Evolutionary conservation across 2,113 vertebrate genomes (phyloP).

Genomic region (Tetrao urogallus): DNA sequence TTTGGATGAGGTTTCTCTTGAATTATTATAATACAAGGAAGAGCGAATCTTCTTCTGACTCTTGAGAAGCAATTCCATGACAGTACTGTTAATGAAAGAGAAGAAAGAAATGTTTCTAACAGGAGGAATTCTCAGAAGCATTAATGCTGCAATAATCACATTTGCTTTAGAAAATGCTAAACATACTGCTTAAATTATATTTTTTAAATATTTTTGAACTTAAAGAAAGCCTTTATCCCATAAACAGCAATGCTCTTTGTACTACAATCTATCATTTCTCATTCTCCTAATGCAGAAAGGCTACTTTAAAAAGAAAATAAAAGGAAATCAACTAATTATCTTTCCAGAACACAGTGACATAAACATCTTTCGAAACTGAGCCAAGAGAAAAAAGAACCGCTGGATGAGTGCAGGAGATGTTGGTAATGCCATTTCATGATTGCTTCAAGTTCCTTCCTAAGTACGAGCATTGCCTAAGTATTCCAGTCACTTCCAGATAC

Average conservation of each 20-base stretch:
- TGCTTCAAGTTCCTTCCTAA: background rate
- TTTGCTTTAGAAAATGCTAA: background rate
- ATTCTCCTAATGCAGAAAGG: background rate
- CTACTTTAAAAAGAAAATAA: background rate
- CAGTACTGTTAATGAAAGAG: background rate
- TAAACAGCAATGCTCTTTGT: background rate
- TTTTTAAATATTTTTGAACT: background rate
- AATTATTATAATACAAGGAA: constrained; percentile 52
- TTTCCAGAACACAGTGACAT: background rate
- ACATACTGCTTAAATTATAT: background rate
- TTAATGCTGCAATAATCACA: background rate
- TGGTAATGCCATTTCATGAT: background rate
- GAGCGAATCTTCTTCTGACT: background rate
- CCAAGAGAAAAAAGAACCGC: background rate
- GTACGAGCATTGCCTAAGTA: background rate
- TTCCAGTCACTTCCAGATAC: background rate
- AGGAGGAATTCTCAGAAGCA: background rate
- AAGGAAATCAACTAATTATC: background rate
- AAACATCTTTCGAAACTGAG: background rate
- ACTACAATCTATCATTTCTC: background rate
- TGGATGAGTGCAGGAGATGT: background rate
- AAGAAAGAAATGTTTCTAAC: background rate
- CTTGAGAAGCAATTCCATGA: constrained; percentile 16
- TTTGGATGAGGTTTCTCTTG: constrained; percentile 53
- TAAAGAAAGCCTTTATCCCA: background rate